Base-by-base conservation (phyloP, 2,113 vertebrate genomes). In the Tretioscincus oriximinensis region DNA sequence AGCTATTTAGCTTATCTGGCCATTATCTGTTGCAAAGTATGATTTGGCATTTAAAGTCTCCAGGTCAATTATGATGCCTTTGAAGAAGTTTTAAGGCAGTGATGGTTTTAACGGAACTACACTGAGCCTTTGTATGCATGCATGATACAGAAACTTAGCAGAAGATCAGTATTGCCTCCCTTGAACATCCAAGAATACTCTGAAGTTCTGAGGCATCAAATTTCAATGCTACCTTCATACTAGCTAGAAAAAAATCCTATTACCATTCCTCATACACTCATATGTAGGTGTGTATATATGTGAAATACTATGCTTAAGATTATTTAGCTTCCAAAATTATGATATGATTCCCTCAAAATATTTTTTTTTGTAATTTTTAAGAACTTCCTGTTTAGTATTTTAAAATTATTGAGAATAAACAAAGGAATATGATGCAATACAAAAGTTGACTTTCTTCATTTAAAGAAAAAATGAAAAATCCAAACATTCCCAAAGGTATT, bases 1-100 rank as follows among this genome's bases (percentile, higher is more conserved):
- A 93, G 88, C 94, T 94, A 93, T 95, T 96, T 88, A 78, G 72
- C 54, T 69, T 28, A n/a, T 80, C 58, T 74, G 29, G 31, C 66
- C 60, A 65, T 24, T 47, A 35, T 76, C 73, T 76, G 29, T 31
- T 45, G 7, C 67, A 76, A 28, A 68, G 60, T 47, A 69, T 35
- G 31, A 75, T 28, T 75, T 61, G 66, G 24, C 65, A 69, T 76
- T 69, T 69, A 29, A 61, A 66, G 41, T 76, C 54, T 63, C 35
- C 73, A 31, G 58, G 45, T 70, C 28, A 73, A 58, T 73, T 72
- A 70, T 29, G 21, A 60, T 29, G 31, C 61, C 77, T 60, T 60
- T 60, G 29, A 16, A 69, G 51, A 70, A 70, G 22, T 70, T 58
- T 29, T 66, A 66, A 65, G 41, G 49, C n/a, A 65, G 63, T 4